A percentile compares a stretch with the other conserved stretches of the same genome.
phyloP scores from a whole-genome alignment of 2,797 vertebrate species.

The Lutjanus campechanus region DNA sequence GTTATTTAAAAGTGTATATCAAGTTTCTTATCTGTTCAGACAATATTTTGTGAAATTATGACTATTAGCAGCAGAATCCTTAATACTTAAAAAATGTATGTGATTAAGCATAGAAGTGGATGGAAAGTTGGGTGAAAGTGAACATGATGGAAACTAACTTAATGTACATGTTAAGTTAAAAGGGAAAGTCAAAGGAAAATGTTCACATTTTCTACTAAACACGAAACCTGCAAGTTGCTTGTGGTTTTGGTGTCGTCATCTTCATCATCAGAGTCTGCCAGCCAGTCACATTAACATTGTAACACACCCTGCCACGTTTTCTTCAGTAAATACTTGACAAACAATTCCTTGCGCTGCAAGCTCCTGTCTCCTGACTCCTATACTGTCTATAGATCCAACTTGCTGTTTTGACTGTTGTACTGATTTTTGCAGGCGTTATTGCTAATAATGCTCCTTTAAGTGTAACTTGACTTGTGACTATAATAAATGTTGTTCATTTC shows the following conservation, averaged over 20 bases:
- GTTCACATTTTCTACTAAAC: neutral
- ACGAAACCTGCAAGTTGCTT: neutral
- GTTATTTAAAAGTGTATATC: too few relatives aligned
- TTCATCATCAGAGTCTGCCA: neutral
- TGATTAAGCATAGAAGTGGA: neutral
- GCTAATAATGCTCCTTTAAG: neutral
- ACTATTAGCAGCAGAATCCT: neutral
- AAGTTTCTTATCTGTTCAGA: too few relatives aligned
- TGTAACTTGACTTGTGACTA: conserved; percentile 3
- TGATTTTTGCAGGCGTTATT: too few relatives aligned
- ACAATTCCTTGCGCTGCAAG: neutral
- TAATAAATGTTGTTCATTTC: conserved; percentile 49
- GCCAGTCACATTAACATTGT: neutral
- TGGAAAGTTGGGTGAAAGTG: neutral
- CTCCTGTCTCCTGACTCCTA: too few relatives aligned
- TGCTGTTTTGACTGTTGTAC: too few relatives aligned
- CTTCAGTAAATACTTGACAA: neutral
- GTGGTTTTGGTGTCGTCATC: neutral
- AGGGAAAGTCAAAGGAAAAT: neutral
- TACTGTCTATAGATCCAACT: too few relatives aligned
- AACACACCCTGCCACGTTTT: neutral
- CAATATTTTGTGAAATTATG: too few relatives aligned
- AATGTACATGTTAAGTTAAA: too few relatives aligned
- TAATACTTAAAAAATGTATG: neutral
- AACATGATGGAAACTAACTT: neutral